Evolutionary conservation across 2,888 invertebrate species (phyloP), one percentile per base, ranked within the genome.

Genomic region (Bellardia bayeri): DNA sequence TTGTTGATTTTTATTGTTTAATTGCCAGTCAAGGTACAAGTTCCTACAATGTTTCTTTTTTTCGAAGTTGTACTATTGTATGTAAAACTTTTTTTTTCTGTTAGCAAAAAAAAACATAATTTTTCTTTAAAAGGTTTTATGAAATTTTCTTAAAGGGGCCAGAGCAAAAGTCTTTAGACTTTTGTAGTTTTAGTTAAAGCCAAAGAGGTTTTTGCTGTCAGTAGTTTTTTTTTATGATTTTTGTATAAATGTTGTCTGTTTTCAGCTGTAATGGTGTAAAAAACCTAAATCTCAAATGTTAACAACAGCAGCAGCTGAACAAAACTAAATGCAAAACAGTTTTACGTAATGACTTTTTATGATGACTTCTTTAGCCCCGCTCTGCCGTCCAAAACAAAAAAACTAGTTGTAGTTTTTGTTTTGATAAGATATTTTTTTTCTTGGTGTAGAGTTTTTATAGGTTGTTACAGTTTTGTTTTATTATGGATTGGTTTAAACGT

Each of bases 341-440:
- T 76, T 83, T 83, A 83, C 82, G 83, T 83, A 83, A 83, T 76
- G 49, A 68, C 23, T 64, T 82, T 82, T 76, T 82, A 71, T 71
- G 75, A 76, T 71, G 75, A 54, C 69, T 71, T 51, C 58, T 75
- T 56, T 64, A 45, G 56, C 30, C 13, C 37, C 37, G 37, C 16
- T 1, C 37, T 14, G n/a, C 37, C 1, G 14, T 4, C 3, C 33
- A 14, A 61, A n/a, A 58, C 33, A 58, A 9, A 30, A 3, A 37
- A 37, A 37, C 37, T 37, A 37, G 37, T 37, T 58, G 58, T 58
- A 2, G 58, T 58, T 23, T 8, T 58, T 9, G 58, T 30, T 30
- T 58, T 58, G 8, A 37, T 37, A 37, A 37, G 37, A 37, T 23
- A 23, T 23, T 37, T 37, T 37, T 37, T 37, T 37, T 37, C 37